These are phyloP conservation scores for Subacronicta megacephala DNA, from an alignment of 2,888 invertebrate species.

Conservation along the genomic window DNA sequence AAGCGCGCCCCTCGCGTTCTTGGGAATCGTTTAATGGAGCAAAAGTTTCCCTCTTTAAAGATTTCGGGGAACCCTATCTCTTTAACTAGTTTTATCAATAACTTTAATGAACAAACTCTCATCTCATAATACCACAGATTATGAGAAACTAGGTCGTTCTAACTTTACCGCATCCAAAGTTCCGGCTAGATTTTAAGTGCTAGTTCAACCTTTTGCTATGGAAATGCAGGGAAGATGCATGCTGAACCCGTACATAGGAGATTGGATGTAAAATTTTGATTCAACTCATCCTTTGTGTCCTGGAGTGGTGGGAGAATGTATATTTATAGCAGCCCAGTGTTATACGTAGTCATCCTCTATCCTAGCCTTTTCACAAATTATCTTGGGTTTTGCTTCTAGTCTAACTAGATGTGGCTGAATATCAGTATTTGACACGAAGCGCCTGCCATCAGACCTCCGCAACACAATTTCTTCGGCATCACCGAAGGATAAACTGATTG, in stretches of 20 bases:
- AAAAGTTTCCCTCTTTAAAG: conserved; percentile 21
- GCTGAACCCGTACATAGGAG: conserved; percentile 64
- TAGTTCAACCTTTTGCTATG: conserved; percentile 70
- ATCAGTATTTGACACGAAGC: too few species aligned
- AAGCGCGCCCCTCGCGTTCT: not conserved
- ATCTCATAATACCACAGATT: conserved; percentile 39
- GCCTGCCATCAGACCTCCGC: too few species aligned
- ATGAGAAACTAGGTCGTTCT: conserved; percentile 37
- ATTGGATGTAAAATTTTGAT: conserved; percentile 76
- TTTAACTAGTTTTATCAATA: conserved; percentile 23
- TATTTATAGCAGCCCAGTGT: conserved; percentile 29
- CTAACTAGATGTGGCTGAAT: too few species aligned
- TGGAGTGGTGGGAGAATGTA: conserved; percentile 27
- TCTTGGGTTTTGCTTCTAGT: too few species aligned
- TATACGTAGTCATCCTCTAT: too few species aligned
- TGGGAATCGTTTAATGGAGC: not conserved
- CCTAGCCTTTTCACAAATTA: too few species aligned
- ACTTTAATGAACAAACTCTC: conserved; percentile 24
- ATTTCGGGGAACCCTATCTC: conserved; percentile 17
- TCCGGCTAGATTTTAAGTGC: conserved; percentile 41
- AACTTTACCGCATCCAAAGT: conserved; percentile 47
- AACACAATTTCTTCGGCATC: too few species aligned
- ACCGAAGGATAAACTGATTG: too few species aligned
- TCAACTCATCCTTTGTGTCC: conserved; percentile 61
- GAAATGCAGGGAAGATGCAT: conserved; percentile 70